These are phyloP conservation scores for Chrysolina oricalcia DNA, from an alignment of 2,888 invertebrate genomes.

Conservation along the genomic window DNA sequence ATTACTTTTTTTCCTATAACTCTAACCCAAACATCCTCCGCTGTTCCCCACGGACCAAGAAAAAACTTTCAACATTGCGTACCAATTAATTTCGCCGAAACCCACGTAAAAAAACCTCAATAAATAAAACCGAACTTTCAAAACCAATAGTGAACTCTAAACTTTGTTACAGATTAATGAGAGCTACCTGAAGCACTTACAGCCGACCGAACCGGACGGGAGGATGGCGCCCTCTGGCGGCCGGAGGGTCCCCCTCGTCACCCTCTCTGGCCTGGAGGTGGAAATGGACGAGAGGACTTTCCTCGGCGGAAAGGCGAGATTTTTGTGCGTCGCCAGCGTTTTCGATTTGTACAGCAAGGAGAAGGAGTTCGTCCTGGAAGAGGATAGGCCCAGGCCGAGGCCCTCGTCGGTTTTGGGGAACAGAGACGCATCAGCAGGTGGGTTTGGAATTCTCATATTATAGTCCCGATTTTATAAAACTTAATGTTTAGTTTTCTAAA, in stretches of 20 bases:
- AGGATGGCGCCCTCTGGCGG: conserved; percentile 37
- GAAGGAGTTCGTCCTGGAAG: conserved; percentile 78
- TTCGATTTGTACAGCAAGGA: conserved; percentile 79
- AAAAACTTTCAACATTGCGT: background rate
- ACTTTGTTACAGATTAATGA: conserved; percentile 62
- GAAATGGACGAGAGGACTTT: conserved; percentile 79
- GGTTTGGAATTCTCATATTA: conserved; percentile 53
- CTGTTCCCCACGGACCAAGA: background rate
- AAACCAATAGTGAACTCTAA: conserved; percentile 36
- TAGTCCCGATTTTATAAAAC: too few relatives aligned
- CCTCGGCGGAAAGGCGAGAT: conserved; percentile 77
- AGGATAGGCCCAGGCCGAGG: conserved; percentile 83
- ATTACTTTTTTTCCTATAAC: background rate
- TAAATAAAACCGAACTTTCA: conserved; percentile 36
- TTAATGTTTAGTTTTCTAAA: too few relatives aligned
- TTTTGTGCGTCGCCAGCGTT: conserved; percentile 79
- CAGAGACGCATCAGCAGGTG: conserved; percentile 76
- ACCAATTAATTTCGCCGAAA: background rate
- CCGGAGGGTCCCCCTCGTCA: conserved; percentile 31
- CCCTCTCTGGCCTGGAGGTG: conserved; percentile 71
- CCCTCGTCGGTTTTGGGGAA: conserved; percentile 83
- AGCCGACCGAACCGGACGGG: conserved; percentile 52
- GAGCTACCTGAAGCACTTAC: conserved; percentile 56
- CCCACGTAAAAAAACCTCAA: background rate
- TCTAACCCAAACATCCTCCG: background rate